Evolutionary conservation across 2,113 vertebrate species (phyloP), one percentile per base, ranked within the genome.

Genomic region (Puffinus mauretanicus): DNA sequence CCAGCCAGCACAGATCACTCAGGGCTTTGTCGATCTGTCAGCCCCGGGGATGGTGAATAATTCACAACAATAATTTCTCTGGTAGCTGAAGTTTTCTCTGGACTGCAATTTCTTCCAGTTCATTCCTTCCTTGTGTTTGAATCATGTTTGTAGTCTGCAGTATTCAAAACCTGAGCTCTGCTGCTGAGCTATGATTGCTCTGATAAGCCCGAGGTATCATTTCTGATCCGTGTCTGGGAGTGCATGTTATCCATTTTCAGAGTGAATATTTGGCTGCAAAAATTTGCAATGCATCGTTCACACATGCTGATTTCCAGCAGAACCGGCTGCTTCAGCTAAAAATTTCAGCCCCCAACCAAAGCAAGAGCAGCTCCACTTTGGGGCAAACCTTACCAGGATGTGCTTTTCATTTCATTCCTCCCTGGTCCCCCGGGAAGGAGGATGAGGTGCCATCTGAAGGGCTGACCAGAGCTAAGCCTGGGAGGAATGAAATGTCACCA

Each of bases 171-270:
- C 64, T 42, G 38, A 90, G 69, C 81, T 42, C 26, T 67, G 85
- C 81, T 71, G 58, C 86, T 77, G 75, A 88, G 88, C 88, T 81
- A 1, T 22, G 90, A 81, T 90, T 73, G 61, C 84, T 75, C 49
- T 19, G 80, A 78, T 85, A 60, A 93, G 70, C 83, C 75, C 1
- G 5, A 77, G 81, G 80, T 65, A 82, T 93, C 81, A 52, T 47
- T 88, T 75, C 76, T 42, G 77, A 61, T 60, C 55, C 6, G 3
- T 52, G 57, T 12, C 88, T 76, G 55, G 32, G 19, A 46, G 25
- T 46, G 49, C 27, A 12, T 15, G 51, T 94, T 76, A 81, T 52
- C 90, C 77, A 25, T 38, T 86, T 51, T 34, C 95, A 71, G 55
- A 46, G 40, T 7, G 71, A 92, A 32, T 42, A 36, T 85, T 64